Base-by-base conservation (phyloP, 2,888 invertebrate genomes). In the Limulus polyphemus region DNA sequence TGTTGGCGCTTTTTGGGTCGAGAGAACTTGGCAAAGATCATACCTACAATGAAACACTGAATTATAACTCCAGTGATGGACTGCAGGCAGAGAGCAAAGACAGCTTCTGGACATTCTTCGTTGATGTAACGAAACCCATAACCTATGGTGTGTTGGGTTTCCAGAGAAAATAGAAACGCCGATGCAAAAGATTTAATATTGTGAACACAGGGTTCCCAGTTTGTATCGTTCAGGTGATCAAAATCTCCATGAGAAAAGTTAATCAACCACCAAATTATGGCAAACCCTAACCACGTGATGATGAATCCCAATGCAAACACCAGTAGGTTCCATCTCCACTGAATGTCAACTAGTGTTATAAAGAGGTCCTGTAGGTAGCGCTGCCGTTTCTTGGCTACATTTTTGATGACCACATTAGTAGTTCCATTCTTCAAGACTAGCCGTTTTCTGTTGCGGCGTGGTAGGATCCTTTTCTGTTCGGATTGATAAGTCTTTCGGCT, bases 391-490 rank as follows among this genome's bases (percentile, higher is more conserved):
- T 95, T 95, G 69, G 93, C 89, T 73, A 98, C 93, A 65, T 92
- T 90, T 63, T 90, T 90, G 79, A 94, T 93, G 69, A 90, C 89
- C 70, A 98, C 90, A 80, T 98, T 98, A 79, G 94, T 94, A 78
- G 95, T 95, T 68, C 98, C 97, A 79, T 95, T 94, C 78, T 98
- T 98, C 80, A 93, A 91, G 70, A 98, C 90, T 65, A 97, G 90
- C 75, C 97, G 83, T 79, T 90, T 90, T 62, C 90, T 82, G 69
- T 90, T 84, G 74, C 90, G 83, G 70, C 90, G 82, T 57, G 90
- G 62, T n/a, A 61, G 11, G 0, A 60, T 58, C 51, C 57, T 62
- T 11, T 62, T 58, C 11, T 62, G 58, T 10, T 61, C 54, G 54
- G 10, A 54, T 7, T 32, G 32, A 32, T 32, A 2, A 32, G 7